These are phyloP conservation scores for Puntigrus tetrazona DNA, from an alignment of 2,113 vertebrate species.

Conservation along the genomic window DNA sequence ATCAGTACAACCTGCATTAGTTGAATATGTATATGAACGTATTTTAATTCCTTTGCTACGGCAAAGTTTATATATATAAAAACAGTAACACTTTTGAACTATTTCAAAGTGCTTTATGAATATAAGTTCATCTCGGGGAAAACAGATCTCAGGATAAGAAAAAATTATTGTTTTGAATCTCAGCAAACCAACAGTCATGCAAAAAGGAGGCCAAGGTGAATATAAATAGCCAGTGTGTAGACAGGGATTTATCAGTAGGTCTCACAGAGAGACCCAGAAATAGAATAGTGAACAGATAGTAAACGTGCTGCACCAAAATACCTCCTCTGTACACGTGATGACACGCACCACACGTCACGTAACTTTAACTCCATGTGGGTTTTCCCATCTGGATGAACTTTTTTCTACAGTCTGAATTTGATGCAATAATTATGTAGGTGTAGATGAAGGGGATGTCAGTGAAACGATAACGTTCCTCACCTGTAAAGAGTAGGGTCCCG, in stretches of 20 bases:
- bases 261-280: slow-evolving; percentile 2
- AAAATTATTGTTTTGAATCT: neutral
- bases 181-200: neutral
- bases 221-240: slow-evolving; percentile 39
- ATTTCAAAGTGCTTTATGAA: neutral
- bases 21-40: neutral
- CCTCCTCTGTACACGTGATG: neutral
- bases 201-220: slow-evolving; percentile 22
- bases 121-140: too few relatives aligned
- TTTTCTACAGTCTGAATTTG: too few relatives aligned
- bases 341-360: neutral
- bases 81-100: neutral
- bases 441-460: neutral
- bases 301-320: slow-evolving; percentile 8
- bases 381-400: neutral
- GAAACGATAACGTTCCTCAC: slow-evolving; percentile 64
- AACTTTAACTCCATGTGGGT: neutral
- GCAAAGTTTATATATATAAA: neutral
- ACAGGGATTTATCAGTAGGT: slow-evolving; percentile 39
- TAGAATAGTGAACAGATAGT: slow-evolving; percentile 4
- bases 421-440: too few relatives aligned
- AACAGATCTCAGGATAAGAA: neutral
- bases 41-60: neutral
- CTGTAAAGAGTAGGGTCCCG: slow-evolving; percentile 91
- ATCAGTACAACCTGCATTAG: neutral